These are phyloP conservation scores for Melipona bicolor DNA, from an alignment of 2,888 invertebrate genomes.

Conservation along the genomic window DNA sequence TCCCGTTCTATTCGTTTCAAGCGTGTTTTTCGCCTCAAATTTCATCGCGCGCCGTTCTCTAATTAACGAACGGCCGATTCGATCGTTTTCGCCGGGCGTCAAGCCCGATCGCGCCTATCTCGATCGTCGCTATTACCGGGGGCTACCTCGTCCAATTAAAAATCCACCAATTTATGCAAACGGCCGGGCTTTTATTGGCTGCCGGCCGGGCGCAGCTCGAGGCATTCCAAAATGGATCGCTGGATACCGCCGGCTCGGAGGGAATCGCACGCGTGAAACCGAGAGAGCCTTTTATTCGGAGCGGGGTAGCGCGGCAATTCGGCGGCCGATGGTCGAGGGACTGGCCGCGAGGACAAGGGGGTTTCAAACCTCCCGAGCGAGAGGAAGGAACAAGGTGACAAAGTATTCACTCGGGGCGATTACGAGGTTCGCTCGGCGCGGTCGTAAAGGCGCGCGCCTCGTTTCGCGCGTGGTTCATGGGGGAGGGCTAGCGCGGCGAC, in stretches of 20 bases:
- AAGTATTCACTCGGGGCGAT: conserved; percentile 61
- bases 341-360: conserved; percentile 1
- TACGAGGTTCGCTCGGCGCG: conserved; percentile 51
- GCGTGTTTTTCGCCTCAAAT: conserved; percentile 41
- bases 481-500: conserved; percentile 36
- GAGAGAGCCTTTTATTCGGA: conserved; percentile 38
- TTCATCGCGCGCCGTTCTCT: conserved; percentile 49
- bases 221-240: conserved; percentile 66
- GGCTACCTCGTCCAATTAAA: conserved; percentile 70
- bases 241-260: not conserved
- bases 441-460: conserved; percentile 54
- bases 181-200: conserved; percentile 61
- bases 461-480: conserved; percentile 22
- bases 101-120: conserved; percentile 64
- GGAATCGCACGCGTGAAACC: not conserved
- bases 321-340: conserved; percentile 43
- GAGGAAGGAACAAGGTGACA: conserved; percentile 55
- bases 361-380: not conserved
- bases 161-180: conserved; percentile 73
- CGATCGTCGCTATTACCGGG: conserved; percentile 60
- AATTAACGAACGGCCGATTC: conserved; percentile 62
- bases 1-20: not conserved
- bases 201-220: conserved; percentile 23
- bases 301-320: conserved; percentile 60
- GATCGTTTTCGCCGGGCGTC: conserved; percentile 41